These are phyloP conservation scores for Zingel zingel DNA, from an alignment of 2,113 vertebrate genomes.

Conservation along the genomic window DNA sequence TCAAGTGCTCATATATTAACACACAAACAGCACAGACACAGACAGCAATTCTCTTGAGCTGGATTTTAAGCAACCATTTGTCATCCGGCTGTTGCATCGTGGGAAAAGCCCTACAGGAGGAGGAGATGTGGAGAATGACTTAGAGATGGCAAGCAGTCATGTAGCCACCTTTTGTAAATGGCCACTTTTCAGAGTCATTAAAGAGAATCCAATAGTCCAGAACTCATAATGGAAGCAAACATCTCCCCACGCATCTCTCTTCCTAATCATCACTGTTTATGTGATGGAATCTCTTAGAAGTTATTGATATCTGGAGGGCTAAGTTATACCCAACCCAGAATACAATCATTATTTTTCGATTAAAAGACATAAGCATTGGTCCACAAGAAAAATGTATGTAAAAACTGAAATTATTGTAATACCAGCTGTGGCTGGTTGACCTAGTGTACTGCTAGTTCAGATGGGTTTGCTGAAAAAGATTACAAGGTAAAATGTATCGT, in stretches of 20 bases:
- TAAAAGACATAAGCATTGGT: constrained; percentile 9
- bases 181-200: constrained; percentile 59
- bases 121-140: constrained; percentile 21
- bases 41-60: constrained; percentile 76
- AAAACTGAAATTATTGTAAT: neutral
- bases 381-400: neutral
- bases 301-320: constrained; percentile 38
- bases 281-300: constrained; percentile 28
- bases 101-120: constrained; percentile 54
- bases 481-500: neutral
- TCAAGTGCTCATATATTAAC: constrained; percentile 41
- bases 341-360: constrained; percentile 18
- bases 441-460: neutral
- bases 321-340: constrained; percentile 20
- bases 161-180: constrained; percentile 45
- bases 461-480: neutral
- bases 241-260: constrained; percentile 30
- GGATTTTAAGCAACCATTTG: constrained; percentile 78
- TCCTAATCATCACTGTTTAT: constrained; percentile 36
- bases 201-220: constrained; percentile 47
- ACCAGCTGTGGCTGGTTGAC: constrained; percentile 16
- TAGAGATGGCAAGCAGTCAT: constrained; percentile 33
- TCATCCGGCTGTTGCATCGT: constrained; percentile 63
- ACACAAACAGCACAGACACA: constrained; percentile 37
- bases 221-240: constrained; percentile 32